Evolutionary conservation across 1,140 invertebrate species (phyloP), one percentile per base, ranked within the genome.

Genomic region (Hermetia illucens): DNA sequence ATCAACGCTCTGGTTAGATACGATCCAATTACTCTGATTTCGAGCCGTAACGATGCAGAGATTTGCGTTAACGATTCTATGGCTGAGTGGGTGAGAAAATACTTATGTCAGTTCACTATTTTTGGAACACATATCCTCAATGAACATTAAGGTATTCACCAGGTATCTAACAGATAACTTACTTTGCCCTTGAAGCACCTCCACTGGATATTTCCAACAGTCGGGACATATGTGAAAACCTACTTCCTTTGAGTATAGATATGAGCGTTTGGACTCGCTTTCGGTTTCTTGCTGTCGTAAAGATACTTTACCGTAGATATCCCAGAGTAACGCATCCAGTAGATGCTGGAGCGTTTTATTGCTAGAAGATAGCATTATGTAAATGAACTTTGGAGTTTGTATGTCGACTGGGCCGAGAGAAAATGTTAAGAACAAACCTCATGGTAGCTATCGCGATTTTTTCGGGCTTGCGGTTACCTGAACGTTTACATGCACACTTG

Each of bases 11-110:
- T 38, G 19, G 53, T 47, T 34, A 57, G 37, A 13, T 53, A 17
- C 13, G 45, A 50, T 0, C 55, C 46, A 34, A 57, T 44, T 44
- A 57, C 49, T 2, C 52, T 18, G 2, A 57, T 46, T 29, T 57
- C 52, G n/a, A 55, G 43, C 21, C 51, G 53, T 0, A 57, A 39
- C 16, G 55, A 51, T 18, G 51, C 51, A 12, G 35, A 41, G 1
- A 57, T 46, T 27, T 27, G 8, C 24, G 13, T n/a, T n/a, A n/a
- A n/a, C n/a, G n/a, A n/a, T n/a, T n/a, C n/a, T n/a, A n/a, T n/a
- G n/a, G n/a, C n/a, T n/a, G n/a, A n/a, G n/a, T 27, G 24, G 13
- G 24, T 27, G 24, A 8, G 24, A 9, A 27, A 13, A 27, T 27
- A 13, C 24, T 13, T 27, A 9, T 27, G 13, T 9, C 13, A 27